A percentile compares a stretch with the other conserved stretches of the same genome.
Conservation (phyloP, 2,113 vertebrate genomes). For the Andinoacara biseriatus region DNA sequence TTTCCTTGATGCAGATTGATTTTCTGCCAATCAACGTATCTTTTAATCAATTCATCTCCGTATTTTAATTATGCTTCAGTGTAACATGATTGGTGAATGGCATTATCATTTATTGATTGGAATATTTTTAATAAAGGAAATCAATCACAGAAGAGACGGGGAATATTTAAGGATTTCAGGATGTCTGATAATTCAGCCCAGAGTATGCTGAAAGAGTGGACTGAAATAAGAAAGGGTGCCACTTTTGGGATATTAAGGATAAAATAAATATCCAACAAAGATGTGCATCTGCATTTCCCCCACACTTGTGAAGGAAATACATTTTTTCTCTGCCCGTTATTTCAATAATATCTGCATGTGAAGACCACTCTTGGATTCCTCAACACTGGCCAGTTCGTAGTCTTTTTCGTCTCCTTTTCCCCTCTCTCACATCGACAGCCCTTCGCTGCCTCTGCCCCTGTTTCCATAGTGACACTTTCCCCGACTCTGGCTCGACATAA, state of each 20-base stretch:
- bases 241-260: slow-evolving; percentile 19
- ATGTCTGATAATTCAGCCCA: neutral
- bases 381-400: slow-evolving; percentile 40
- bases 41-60: neutral
- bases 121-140: slow-evolving; percentile 4
- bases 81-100: neutral
- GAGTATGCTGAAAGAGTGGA: neutral
- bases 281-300: neutral
- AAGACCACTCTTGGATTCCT: slow-evolving; percentile 57
- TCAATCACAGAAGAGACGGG: slow-evolving; percentile 1
- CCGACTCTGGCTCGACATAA: slow-evolving; percentile 71
- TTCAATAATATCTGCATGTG: slow-evolving; percentile 6
- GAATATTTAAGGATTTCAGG: neutral
- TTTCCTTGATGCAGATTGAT: neutral
- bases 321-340: slow-evolving; percentile 1
- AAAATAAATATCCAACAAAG: neutral
- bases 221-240: neutral
- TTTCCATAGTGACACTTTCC: slow-evolving; percentile 83
- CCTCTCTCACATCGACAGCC: slow-evolving; percentile 49
- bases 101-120: neutral
- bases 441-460: slow-evolving; percentile 74
- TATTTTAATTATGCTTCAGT: neutral
- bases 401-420: slow-evolving; percentile 14
- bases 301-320: neutral
- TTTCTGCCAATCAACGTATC: neutral